Evolutionary conservation across 2,888 invertebrate genomes (phyloP).

Genomic region (Rhodophaea formosa): DNA sequence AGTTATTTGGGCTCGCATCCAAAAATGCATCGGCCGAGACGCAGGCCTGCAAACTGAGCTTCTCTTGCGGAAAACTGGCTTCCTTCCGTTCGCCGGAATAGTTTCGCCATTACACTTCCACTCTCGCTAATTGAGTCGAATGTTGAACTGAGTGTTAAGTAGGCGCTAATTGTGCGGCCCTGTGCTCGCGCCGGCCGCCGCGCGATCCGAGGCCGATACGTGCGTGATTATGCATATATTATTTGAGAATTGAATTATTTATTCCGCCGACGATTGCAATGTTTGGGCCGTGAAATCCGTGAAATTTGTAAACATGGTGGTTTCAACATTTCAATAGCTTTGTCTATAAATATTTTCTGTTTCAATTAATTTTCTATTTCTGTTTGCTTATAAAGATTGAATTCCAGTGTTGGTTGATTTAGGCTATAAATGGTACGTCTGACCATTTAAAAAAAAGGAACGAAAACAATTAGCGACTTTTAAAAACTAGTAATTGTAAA

Average conservation of each 20-base stretch:
- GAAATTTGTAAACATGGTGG: neutral
- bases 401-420: too few species aligned
- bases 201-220: slow-evolving; percentile 10
- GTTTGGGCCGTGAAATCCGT: slow-evolving; percentile 8
- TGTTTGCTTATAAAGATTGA: neutral
- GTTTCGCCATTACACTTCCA: slow-evolving; percentile 36
- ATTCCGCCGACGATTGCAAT: slow-evolving; percentile 23
- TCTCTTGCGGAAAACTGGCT: slow-evolving; percentile 52
- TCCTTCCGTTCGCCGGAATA: slow-evolving; percentile 44
- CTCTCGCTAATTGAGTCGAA: slow-evolving; percentile 32
- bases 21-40: slow-evolving; percentile 76
- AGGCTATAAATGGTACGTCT: too few species aligned
- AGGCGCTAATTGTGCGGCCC: slow-evolving; percentile 38
- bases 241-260: slow-evolving; percentile 26
- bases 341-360: neutral
- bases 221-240: slow-evolving; percentile 31
- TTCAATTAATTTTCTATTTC: neutral
- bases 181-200: neutral
- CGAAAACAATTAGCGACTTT: too few species aligned
- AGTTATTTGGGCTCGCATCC: slow-evolving; percentile 78
- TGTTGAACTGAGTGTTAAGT: slow-evolving; percentile 36
- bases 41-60: slow-evolving; percentile 48
- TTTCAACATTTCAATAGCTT: slow-evolving; percentile 1
- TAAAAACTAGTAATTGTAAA: too few species aligned
- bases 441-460: too few species aligned